Base-by-base conservation (phyloP, 1,140 invertebrate genomes). In the Brachionus rotundiformis region DNA sequence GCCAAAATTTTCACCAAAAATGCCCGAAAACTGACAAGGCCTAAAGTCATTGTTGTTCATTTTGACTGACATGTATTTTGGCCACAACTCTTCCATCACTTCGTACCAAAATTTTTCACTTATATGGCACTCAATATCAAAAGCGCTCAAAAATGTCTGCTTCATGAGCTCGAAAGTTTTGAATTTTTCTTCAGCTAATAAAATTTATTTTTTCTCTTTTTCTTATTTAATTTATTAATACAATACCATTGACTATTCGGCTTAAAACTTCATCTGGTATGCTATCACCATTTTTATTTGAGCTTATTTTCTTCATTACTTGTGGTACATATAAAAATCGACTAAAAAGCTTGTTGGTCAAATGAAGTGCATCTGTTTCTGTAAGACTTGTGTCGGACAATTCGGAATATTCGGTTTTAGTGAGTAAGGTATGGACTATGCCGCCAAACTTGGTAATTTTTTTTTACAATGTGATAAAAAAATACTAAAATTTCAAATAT, bases 31-130 rank as follows among this genome's bases (percentile, higher is more conserved):
- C 0, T 92, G 92, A 83, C 93, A 93, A 0, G 93, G 91, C 85
- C 94, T 92, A 13, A 91, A 90, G 85, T 96, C 92, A 54, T 91
- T 90, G 85, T 93, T 92, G 80, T 94, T 90, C 19, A 92, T 88
- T 3, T 92, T 90, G 84, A 95, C 89, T 10, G 90, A 90, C 82
- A 92, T 91, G 87, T 93, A 94, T 68, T 92, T 88, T 0, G 91
- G 90, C 93, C 94, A 96, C 10, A 94, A 82, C 65, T 90, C 88
- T 25, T 90, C 90, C 25, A 93, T 91, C n/a, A 95, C 86, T 47
- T 92, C 91, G 81, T 91, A 83, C 94, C 94, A 96, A 88, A 92
- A 94, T 0, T 91, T 90, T 29, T 88, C 85, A 2, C 90, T 91
- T n/a, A 79, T 59, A 25, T 79, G 76, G 31, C 49, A 59, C 47